Conservation (phyloP, 2,888 invertebrate species). For the Cephus rjabovi region DNA sequence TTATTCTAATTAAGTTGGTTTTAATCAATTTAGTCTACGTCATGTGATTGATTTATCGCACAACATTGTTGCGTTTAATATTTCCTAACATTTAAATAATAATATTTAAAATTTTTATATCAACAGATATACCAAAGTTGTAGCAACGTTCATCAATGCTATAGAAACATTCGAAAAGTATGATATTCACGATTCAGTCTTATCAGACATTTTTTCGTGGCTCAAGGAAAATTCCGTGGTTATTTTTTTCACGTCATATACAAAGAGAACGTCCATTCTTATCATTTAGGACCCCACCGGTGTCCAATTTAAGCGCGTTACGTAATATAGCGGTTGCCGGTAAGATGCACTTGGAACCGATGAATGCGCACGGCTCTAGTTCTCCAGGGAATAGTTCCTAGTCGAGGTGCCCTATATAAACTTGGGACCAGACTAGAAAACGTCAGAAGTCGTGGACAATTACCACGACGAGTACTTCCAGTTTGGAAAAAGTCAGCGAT, state of each 20-base stretch:
- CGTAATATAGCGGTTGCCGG: background rate
- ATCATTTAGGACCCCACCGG: background rate
- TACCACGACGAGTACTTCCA: background rate
- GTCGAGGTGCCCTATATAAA: background rate
- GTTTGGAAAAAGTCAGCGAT: background rate
- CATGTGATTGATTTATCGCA: background rate
- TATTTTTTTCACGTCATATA: background rate
- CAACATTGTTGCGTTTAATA: background rate
- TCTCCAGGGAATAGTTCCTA: background rate
- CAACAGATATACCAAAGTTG: background rate
- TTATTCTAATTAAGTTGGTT: background rate
- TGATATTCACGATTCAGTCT: background rate
- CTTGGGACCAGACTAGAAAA: background rate
- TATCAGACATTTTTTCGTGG: background rate
- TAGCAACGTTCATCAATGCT: background rate
- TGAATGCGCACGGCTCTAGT: constrained; percentile 19
- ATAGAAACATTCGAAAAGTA: background rate
- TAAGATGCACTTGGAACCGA: constrained; percentile 10
- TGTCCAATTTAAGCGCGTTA: background rate
- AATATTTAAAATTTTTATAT: background rate
- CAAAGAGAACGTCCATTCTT: background rate
- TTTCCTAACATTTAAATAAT: background rate
- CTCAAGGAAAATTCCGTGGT: background rate
- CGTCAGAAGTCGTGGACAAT: constrained; percentile 5
- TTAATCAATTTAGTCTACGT: background rate